A percentile compares a stretch with the other conserved stretches of the same genome.
These are phyloP conservation scores for Cryptosula pallasiana DNA, from an alignment of 2,888 invertebrate genomes.

Conservation along the genomic window DNA sequence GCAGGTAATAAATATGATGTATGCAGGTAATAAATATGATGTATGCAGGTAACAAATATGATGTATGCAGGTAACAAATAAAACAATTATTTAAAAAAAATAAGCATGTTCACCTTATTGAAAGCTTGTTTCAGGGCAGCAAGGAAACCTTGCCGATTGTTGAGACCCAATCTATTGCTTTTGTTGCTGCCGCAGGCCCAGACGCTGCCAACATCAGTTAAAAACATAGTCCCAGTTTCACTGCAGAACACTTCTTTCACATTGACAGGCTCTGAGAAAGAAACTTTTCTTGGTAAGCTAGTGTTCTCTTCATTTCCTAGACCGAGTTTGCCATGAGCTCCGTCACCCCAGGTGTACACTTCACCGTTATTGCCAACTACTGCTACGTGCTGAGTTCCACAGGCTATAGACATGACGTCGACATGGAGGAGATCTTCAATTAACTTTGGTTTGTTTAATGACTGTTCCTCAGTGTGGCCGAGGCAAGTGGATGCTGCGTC, in stretches of 20 bases:
- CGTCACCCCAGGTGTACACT: constrained; percentile 65
- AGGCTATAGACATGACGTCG: constrained; percentile 61
- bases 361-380: constrained; percentile 62
- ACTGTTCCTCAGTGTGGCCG: constrained; percentile 63
- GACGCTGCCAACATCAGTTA: constrained; percentile 61
- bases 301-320: constrained; percentile 57
- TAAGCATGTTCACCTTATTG: constrained; percentile 41
- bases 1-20: neutral
- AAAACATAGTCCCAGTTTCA: constrained; percentile 61
- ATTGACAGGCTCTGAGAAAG: constrained; percentile 55
- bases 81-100: no score
- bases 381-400: constrained; percentile 63
- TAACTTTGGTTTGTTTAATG: constrained; percentile 59
- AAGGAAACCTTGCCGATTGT: constrained; percentile 56
- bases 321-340: constrained; percentile 62
- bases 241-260: constrained; percentile 61
- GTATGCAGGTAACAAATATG: no score
- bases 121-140: constrained; percentile 56
- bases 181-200: constrained; percentile 64
- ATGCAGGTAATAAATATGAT: constrained; percentile 27
- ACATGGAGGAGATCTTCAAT: constrained; percentile 57
- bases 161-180: constrained; percentile 64
- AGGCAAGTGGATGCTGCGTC: constrained; percentile 62
- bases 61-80: no score
- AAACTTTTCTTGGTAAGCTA: constrained; percentile 55